These are phyloP conservation scores for Coelopa frigida DNA, from an alignment of 1,140 invertebrate species.

Conservation along the genomic window DNA sequence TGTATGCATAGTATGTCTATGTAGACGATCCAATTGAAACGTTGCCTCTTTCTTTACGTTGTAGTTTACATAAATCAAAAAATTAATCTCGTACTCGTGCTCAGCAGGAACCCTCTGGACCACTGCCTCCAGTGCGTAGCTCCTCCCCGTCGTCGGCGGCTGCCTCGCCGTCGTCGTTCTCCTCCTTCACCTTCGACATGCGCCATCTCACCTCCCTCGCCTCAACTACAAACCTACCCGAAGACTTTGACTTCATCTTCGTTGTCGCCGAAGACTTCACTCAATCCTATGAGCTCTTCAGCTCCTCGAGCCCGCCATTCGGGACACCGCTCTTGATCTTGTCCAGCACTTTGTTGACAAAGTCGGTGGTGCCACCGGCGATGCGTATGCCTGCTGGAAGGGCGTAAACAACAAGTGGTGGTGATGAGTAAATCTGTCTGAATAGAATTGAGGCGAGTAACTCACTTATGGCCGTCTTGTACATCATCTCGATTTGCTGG, in stretches of 20 bases:
- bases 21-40: too few relatives aligned
- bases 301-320: slow-evolving; percentile 59
- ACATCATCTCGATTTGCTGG: slow-evolving; percentile 59
- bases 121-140: too few relatives aligned
- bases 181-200: slow-evolving; percentile 1
- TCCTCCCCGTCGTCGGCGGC: too few relatives aligned
- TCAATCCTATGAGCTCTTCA: slow-evolving; percentile 29
- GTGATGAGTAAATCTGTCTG: background rate
- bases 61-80: too few relatives aligned
- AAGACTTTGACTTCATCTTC: slow-evolving; percentile 22
- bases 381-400: slow-evolving; percentile 59
- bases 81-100: too few relatives aligned
- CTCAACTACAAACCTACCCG: slow-evolving; percentile 14
- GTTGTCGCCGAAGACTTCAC: slow-evolving; percentile 29
- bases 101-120: too few relatives aligned
- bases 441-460: background rate
- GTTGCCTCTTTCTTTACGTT: too few relatives aligned
- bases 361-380: slow-evolving; percentile 76
- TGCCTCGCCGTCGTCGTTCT: background rate
- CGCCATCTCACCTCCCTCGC: slow-evolving; percentile 7
- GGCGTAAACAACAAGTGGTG: slow-evolving; percentile 4
- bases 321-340: slow-evolving; percentile 61
- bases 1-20: background rate
- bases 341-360: slow-evolving; percentile 77
- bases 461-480: slow-evolving; percentile 57